phyloP scores from a whole-genome alignment of 2,888 invertebrate genomes.

The Limnephilus auricula region DNA sequence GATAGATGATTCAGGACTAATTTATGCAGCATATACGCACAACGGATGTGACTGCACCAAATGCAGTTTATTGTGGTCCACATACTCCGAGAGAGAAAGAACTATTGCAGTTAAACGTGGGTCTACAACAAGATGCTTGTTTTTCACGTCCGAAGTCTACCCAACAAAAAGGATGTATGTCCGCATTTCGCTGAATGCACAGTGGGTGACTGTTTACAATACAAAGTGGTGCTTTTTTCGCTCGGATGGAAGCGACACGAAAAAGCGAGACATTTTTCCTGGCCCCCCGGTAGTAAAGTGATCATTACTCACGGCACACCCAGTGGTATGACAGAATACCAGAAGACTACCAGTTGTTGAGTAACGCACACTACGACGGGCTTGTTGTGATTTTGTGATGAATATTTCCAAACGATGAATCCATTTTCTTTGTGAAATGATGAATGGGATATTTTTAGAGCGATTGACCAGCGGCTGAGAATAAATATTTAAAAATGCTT shows the following conservation, averaged over 20 bases:
- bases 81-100: too few species aligned
- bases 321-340: not conserved
- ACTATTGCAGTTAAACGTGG: too few species aligned
- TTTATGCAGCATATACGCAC: too few species aligned
- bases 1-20: too few species aligned
- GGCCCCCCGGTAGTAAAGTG: not conserved
- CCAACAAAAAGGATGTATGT: not conserved
- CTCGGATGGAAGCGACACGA: not conserved
- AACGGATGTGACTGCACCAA: too few species aligned
- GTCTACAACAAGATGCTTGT: too few species aligned
- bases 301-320: not conserved
- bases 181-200: not conserved
- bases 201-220: not conserved
- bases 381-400: not conserved
- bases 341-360: not conserved
- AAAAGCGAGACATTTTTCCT: constrained; percentile 14
- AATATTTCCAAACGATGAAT: not conserved
- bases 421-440: not conserved
- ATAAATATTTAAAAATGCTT: too few species aligned
- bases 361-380: not conserved
- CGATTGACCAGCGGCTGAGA: too few species aligned
- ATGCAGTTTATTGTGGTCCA: too few species aligned
- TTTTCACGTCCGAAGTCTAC: not conserved
- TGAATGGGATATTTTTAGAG: too few species aligned
- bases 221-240: not conserved